Evolutionary conservation across 2,113 vertebrate species (phyloP).

Genomic region (Leucosticte australis): DNA sequence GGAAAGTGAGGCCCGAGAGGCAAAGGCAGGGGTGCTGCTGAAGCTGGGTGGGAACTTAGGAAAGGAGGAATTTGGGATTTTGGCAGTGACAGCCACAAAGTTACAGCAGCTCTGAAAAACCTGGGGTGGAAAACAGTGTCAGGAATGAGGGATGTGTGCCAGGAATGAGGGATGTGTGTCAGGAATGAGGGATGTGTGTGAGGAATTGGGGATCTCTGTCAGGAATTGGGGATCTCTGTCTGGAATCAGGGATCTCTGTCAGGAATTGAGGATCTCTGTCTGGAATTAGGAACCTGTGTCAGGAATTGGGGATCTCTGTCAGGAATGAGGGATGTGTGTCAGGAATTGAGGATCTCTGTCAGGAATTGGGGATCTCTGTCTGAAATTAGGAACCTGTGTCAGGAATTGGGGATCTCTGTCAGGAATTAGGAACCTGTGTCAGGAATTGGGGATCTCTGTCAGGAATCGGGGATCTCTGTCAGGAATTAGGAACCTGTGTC

Average conservation of each 20-base stretch:
- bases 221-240: neutral
- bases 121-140: neutral
- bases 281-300: no score
- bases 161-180: neutral
- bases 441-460: accelerated
- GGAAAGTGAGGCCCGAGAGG: neutral
- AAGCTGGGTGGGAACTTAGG: neutral
- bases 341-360: no score
- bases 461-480: neutral
- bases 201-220: neutral
- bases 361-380: accelerated
- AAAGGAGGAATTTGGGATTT: neutral
- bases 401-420: neutral
- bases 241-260: no score
- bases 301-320: neutral
- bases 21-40: neutral
- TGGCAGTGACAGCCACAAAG: neutral
- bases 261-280: no score
- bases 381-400: no score
- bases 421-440: neutral
- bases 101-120: neutral
- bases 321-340: neutral
- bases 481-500: neutral
- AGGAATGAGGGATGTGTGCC: neutral
- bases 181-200: neutral